Evolutionary conservation across 2,888 invertebrate genomes (phyloP), one percentile per base, ranked within the genome.

Genomic region (Amblyjoppa fuscipennis): DNA sequence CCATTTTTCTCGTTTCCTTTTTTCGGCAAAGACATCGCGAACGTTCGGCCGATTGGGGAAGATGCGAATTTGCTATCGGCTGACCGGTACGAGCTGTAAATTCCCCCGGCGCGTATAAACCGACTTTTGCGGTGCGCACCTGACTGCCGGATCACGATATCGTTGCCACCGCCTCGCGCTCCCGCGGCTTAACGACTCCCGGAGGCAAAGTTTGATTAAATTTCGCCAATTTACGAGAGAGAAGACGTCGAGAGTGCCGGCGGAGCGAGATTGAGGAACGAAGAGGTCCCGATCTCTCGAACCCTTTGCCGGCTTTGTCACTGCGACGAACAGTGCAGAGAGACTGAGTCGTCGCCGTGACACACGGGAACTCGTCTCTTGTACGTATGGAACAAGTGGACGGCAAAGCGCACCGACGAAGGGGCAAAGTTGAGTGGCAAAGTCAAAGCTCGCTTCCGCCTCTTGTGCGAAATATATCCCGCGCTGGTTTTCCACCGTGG

Each of bases 141-240:
- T 78, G 69, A 69, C 61, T 76, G 69, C 34, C 45, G 68, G 74
- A 69, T 77, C n/a, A 38, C 77, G 84, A 87, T 87, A 86, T 83
- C 78, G 83, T 64, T 74, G 76, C 51, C 51, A 34, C 38, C 13
- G 11, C 11, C 1, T 28, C 13, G n/a, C 66, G 11, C 56, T 59
- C 41, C 74, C 45, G 53, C 25, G 49, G 45, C 59, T 85, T 84
- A 56, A 73, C 68, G 70, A 84, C 74, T 64, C 28, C 70, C 71
- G 25, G 51, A 75, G 87, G 89, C 87, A 83, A 89, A 89, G 88
- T 91, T 91, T 91, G 90, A 91, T 91, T 91, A 91, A 91, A 91
- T 91, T 90, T 87, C 69, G 69, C 84, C 84, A 88, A 91, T 91
- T 91, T 91, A 91, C 89, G 90, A 90, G 88, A 38, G 69, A 69